Conservation (phyloP, 92 coral and sea anemone species). For the Plumapathes pennacea region DNA sequence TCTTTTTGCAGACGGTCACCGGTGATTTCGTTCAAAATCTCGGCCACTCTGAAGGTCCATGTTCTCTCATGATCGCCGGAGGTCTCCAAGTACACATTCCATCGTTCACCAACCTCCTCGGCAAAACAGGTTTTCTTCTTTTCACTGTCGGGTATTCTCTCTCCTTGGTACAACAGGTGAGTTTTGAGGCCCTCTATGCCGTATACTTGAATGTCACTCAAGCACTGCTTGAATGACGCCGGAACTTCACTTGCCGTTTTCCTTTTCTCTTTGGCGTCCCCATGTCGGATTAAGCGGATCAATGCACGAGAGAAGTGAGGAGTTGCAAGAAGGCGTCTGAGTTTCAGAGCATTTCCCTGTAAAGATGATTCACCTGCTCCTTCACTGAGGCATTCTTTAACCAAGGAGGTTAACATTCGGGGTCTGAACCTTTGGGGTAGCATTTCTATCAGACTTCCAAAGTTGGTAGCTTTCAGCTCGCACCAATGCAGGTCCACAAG, state of each 20-base stretch:
- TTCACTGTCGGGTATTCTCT: constrained; percentile 36
- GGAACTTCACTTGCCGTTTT: too few species aligned
- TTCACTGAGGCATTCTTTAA: constrained; percentile 24
- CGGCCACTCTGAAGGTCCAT: background rate
- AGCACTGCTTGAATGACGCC: constrained; percentile 2
- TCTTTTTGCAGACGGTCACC: constrained; percentile 1
- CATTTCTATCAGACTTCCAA: constrained; percentile 32
- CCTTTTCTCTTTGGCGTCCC: too few species aligned
- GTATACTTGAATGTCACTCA: constrained; percentile 33
- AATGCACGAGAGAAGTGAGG: constrained; percentile 47
- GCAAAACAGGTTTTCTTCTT: constrained; percentile 48
- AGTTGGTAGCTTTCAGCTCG: background rate
- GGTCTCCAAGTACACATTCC: too few species aligned
- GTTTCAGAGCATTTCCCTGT: constrained; percentile 10
- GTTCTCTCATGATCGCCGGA: background rate
- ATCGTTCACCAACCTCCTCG: constrained; percentile 26
- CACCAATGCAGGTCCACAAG: constrained; percentile 21
- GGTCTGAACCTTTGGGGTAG: constrained; percentile 49
- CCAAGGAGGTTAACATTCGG: constrained; percentile 42
- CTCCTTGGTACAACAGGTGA: constrained; percentile 26
- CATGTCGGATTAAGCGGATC: constrained; percentile 61
- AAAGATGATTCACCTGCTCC: background rate
- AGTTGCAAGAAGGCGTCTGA: constrained; percentile 20
- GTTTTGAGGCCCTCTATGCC: constrained; percentile 18
- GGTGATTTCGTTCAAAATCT: background rate